Percentiles rank a stretch among this genome's conserved stretches.
Conservation (phyloP, 2,888 invertebrate genomes). For the Fabriciana adippe region DNA sequence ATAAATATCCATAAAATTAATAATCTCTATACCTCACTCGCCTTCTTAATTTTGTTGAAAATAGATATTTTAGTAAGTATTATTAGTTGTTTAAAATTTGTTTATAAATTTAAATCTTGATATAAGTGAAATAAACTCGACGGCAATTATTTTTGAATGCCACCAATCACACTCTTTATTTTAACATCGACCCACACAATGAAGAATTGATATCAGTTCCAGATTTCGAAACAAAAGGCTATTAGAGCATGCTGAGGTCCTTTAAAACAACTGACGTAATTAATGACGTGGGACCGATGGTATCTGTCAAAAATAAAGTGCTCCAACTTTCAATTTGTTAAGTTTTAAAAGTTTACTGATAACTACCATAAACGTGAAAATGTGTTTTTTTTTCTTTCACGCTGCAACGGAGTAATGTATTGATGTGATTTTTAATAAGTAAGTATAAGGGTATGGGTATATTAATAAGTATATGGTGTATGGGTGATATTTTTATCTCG, state of each 20-base stretch:
- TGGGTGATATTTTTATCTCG: too few species aligned
- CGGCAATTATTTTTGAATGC: constrained; percentile 5
- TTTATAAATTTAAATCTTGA: too few species aligned
- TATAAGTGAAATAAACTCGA: background rate
- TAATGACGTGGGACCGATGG: constrained; percentile 16
- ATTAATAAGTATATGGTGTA: too few species aligned
- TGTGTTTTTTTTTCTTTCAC: too few species aligned
- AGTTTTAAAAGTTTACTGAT: background rate
- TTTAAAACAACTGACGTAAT: constrained; percentile 31
- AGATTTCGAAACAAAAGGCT: constrained; percentile 40
- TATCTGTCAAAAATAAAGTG: constrained; percentile 23
- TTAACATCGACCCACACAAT: constrained; percentile 36
- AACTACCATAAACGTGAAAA: background rate
- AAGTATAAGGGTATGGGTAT: too few species aligned
- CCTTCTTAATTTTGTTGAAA: too few species aligned
- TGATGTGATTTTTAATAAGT: too few species aligned
- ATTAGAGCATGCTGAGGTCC: constrained; percentile 32
- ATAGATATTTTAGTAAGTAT: too few species aligned
- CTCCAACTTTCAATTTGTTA: constrained; percentile 1
- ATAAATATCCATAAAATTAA: too few species aligned
- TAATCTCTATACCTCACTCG: too few species aligned
- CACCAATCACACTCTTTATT: constrained; percentile 27
- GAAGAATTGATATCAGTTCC: constrained; percentile 35
- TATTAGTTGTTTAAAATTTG: too few species aligned
- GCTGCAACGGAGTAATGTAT: too few species aligned